Conservation (phyloP, 2,113 vertebrate species). For the Gavialis gangeticus region DNA sequence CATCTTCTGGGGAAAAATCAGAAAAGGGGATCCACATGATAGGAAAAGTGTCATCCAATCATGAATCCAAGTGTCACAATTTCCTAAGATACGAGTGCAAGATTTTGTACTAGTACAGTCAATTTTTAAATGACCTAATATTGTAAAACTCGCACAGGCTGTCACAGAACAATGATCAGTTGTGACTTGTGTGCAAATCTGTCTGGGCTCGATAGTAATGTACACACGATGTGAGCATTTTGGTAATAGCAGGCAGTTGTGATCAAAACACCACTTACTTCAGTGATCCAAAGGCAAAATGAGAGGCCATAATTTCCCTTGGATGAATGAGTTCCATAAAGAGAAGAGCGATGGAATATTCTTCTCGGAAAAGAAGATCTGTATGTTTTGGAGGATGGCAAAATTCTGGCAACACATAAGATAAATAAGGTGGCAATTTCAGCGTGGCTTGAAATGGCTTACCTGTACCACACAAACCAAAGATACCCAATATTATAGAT, state of each 20-base stretch:
- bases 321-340: not conserved
- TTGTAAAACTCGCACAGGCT: not conserved
- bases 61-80: accelerated
- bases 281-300: not conserved
- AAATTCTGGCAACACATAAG: not conserved
- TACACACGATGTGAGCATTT: not conserved
- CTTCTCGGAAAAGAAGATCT: not conserved
- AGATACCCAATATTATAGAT: not conserved
- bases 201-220: not conserved
- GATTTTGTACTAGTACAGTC: not conserved
- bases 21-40: accelerated
- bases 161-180: accelerated
- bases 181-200: not conserved
- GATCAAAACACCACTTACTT: conserved; percentile 28
- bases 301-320: not conserved
- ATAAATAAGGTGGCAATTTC: not conserved
- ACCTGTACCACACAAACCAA: not conserved
- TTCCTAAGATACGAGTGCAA: not conserved
- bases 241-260: not conserved
- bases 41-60: not conserved
- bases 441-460: not conserved
- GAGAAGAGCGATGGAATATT: not conserved
- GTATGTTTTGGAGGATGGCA: not conserved
- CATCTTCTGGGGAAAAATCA: not conserved
- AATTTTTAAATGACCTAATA: not conserved